Base-by-base conservation (phyloP, 2,113 vertebrate species). In the Anguilla japonica region DNA sequence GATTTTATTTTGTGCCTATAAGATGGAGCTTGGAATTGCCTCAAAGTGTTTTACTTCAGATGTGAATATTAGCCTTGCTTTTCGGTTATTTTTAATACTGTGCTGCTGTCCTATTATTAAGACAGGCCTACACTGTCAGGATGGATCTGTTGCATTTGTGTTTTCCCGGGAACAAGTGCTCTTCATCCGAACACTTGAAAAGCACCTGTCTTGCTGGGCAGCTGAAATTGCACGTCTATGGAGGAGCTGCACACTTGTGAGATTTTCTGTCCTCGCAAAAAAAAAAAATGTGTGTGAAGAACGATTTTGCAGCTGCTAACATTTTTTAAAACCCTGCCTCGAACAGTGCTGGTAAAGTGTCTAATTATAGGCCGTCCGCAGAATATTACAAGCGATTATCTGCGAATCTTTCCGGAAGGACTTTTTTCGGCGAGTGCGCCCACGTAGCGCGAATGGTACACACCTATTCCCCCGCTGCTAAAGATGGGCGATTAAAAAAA, bases 381-480 rank as follows among this genome's bases (percentile, higher is more conserved):
- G n/a, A 60, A 40, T 83, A 83, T 83, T 83, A 60, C 82, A 63
- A 63, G 56, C 53, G 40, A 63, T 83, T 83, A 63, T 83, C 82
- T 39, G 9, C 39, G 39, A 75, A 75, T 75, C 71, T 83, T 29
- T 83, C n/a, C 50, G 14, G 22, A 14, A 57, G 57, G 53, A 83
- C 29, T 34, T 57, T 57, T 83, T 34, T 63, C 53, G 16, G 53
- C n/a, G 18, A 83, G 41, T 18, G 13, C 46, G 29, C 56, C 53
- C 56, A 83, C 29, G 57, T 15, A 63, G 56, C 15, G 13, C 41
- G 57, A 60, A 60, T 40, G n/a, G 40, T 15, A 40, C 57, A 40
- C 57, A 39, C 57, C 82, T 63, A 39, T 83, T 83, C n/a, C 50
- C 82, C 2, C 57, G 82, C 29, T 83, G n/a, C 71, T 29, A 34